Evolutionary conservation across 2,888 invertebrate genomes (phyloP).

Genomic region (Malacosoma neustria): DNA sequence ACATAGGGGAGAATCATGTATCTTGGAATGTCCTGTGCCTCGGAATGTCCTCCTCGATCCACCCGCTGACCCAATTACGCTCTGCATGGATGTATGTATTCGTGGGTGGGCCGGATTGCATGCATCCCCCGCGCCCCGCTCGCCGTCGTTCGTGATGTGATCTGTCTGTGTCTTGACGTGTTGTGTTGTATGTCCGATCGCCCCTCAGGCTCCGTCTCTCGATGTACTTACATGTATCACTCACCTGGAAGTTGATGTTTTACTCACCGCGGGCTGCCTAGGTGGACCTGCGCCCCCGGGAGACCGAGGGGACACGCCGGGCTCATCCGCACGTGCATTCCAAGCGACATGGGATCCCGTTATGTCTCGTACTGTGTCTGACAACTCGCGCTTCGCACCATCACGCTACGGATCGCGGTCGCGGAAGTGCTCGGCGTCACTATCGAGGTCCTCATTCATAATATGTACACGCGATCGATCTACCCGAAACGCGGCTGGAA

Average conservation of each 20-base stretch:
- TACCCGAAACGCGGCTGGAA: conserved; percentile 29
- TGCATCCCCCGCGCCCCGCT: conserved; percentile 45
- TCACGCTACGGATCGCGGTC: conserved; percentile 17
- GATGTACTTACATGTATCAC: too few species aligned
- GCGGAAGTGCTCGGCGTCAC: neutral
- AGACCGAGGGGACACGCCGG: conserved; percentile 42
- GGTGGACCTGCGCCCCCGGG: conserved; percentile 35
- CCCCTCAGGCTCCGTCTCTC: conserved; percentile 43
- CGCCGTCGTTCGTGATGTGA: conserved; percentile 61
- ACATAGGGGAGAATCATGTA: conserved; percentile 74
- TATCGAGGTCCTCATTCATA: neutral
- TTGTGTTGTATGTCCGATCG: conserved; percentile 62
- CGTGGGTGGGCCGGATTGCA: conserved; percentile 57
- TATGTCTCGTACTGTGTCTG: conserved; percentile 47
- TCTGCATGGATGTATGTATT: conserved; percentile 63
- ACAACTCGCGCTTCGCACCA: conserved; percentile 30
- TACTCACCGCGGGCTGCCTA: conserved; percentile 29
- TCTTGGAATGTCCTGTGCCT: conserved; percentile 77
- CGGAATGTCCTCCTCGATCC: conserved; percentile 75
- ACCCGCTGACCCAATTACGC: conserved; percentile 58
- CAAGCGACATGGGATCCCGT: conserved; percentile 73
- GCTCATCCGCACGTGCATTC: conserved; percentile 67
- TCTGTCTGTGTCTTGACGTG: conserved; percentile 71
- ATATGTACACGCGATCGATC: neutral
- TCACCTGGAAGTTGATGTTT: conserved; percentile 50